Evolutionary conservation across 2,113 vertebrate genomes (phyloP).

Genomic region (Nycticryphes semicollaris): DNA sequence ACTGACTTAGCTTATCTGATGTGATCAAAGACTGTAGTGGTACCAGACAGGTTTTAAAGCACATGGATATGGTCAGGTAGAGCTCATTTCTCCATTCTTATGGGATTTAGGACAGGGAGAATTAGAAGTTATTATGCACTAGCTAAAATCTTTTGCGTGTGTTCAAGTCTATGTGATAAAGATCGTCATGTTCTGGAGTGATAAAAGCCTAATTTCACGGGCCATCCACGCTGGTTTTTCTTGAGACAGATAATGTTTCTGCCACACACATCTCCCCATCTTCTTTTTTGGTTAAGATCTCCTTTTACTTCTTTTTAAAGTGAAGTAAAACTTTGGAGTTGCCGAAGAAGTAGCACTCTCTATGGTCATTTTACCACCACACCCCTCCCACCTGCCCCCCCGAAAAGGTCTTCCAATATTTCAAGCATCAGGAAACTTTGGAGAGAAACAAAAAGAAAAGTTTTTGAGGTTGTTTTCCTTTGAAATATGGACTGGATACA

Average conservation of each 20-base stretch:
- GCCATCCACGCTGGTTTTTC: slow-evolving; percentile 21
- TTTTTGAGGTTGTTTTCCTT: background rate
- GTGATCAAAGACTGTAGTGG: background rate
- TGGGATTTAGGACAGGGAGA: background rate
- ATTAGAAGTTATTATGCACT: background rate
- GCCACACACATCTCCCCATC: background rate
- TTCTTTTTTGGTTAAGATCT: background rate
- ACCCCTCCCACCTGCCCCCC: no score
- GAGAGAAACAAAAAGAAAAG: background rate
- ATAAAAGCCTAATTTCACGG: slow-evolving; percentile 55
- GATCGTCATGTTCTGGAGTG: slow-evolving; percentile 13
- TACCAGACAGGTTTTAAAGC: background rate
- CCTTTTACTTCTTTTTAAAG: background rate
- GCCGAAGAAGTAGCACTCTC: background rate
- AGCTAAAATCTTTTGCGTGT: slow-evolving; percentile 17
- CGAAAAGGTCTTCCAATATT: background rate
- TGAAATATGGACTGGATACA: slow-evolving; percentile 4
- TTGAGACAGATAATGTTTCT: background rate
- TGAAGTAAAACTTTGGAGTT: background rate
- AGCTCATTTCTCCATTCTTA: background rate
- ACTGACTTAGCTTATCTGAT: background rate
- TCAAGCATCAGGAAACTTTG: background rate
- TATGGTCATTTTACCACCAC: background rate
- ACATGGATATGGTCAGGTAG: background rate
- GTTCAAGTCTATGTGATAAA: slow-evolving; percentile 26